Evolutionary conservation across 2,888 invertebrate genomes (phyloP), one percentile per base, ranked within the genome.

Genomic region (Entomobrya multifasciata): DNA sequence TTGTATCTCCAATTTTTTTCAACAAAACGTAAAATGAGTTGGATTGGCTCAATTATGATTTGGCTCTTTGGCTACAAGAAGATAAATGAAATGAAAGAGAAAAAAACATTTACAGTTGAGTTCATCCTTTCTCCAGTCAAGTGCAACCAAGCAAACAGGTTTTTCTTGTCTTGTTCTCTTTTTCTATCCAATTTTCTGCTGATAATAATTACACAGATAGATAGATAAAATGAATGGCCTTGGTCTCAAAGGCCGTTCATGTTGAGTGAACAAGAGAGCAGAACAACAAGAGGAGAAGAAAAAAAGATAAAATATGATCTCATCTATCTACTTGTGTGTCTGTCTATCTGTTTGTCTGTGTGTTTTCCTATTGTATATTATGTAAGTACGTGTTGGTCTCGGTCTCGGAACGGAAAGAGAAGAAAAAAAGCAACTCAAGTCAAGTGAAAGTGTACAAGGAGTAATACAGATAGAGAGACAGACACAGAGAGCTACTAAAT

Each of bases 21-120:
- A 36, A 36, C 22, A 4, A 22, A 55, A 22, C 55, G 55, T 55
- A 55, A 55, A 55, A 55, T 55, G 55, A 55, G 55, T 55, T 3
- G 55, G 55, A 55, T 55, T 55, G 55, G 55, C 55, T 55, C 55
- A 55, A 55, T 55, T 55, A 55, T 55, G 55, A 55, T 55, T 55
- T 22, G 55, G 55, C 10, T 22, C 10, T 55, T 8, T 22, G 11
- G 8, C 6, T n/a, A n/a, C n/a, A 52, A 52, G 20, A n/a, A n/a
- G n/a, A n/a, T n/a, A n/a, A n/a, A n/a, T n/a, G n/a, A n/a, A n/a
- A n/a, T 6, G 52, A 52, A 17, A 52, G 52, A n/a, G n/a, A n/a
- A 52, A 17, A 52, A 47, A 6, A 52, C 52, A 8, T 52, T 52
- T 52, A 52, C 52, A 17, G 52, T 52, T 52, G 49, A 49, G 49